Percentiles rank a stretch among this genome's conserved stretches.
Evolutionary conservation across 2,113 vertebrate genomes (phyloP).

Genomic region (Thinocorus orbignyianus): DNA sequence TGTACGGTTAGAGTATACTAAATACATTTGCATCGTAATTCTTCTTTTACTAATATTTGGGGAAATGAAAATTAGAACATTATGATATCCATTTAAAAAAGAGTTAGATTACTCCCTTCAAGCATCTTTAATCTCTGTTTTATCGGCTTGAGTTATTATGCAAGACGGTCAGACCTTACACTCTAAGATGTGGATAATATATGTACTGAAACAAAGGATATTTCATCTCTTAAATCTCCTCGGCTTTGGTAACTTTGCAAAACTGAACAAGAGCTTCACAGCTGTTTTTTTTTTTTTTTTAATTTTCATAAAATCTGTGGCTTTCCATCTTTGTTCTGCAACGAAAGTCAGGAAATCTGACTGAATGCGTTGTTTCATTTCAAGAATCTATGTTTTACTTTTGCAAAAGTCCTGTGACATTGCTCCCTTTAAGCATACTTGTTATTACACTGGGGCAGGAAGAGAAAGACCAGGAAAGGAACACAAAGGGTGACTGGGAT

Average conservation of each 20-base stretch:
- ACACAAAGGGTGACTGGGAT: slow-evolving; percentile 75
- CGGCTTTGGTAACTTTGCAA: not conserved
- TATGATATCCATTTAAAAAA: not conserved
- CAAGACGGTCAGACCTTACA: not conserved
- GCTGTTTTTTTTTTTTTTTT: not conserved
- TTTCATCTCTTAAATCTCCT: not conserved
- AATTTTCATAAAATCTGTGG: not conserved
- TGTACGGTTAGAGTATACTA: not conserved
- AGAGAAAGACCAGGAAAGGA: slow-evolving; percentile 68
- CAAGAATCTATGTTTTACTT: slow-evolving; percentile 74
- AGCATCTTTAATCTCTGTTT: not conserved
- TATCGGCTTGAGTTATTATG: not conserved
- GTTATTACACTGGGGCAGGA: slow-evolving; percentile 74
- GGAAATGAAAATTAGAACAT: not conserved
- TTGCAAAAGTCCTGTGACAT: slow-evolving; percentile 75
- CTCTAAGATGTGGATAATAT: not conserved
- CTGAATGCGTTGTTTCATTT: slow-evolving; percentile 41
- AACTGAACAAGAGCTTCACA: not conserved
- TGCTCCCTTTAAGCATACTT: slow-evolving; percentile 70
- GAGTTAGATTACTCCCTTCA: not conserved
- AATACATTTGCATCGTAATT: not conserved
- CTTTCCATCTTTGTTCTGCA: slow-evolving; percentile 45
- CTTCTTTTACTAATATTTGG: not conserved
- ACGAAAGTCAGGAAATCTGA: slow-evolving; percentile 72
- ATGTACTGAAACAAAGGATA: not conserved